A percentile compares a stretch with the other conserved stretches of the same genome.
These are phyloP conservation scores for Stigmatopora argus DNA, from an alignment of 2,113 vertebrate genomes.

Conservation along the genomic window DNA sequence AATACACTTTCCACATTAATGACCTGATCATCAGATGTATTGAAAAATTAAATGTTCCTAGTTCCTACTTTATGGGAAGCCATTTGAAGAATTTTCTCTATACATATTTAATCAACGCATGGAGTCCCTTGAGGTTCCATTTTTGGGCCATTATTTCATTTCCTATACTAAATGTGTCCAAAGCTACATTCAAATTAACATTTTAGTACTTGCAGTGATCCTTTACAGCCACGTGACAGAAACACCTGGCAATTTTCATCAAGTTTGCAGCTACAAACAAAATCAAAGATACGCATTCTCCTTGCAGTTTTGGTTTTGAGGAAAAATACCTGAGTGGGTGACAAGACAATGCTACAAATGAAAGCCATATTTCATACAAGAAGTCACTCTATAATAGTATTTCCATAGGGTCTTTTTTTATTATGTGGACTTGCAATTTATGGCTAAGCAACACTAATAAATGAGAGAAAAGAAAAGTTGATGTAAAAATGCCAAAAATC, in stretches of 20 bases:
- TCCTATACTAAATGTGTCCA: not conserved
- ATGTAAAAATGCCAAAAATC: no score
- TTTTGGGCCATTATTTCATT: conserved; percentile 2
- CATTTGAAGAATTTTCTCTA: not conserved
- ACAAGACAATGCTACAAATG: no score
- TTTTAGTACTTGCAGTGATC: not conserved
- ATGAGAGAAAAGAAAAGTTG: no score
- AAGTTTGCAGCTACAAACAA: not conserved
- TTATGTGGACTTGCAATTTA: no score
- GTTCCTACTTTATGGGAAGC: not conserved
- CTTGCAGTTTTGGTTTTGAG: not conserved
- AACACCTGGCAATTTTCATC: not conserved
- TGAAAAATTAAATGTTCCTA: not conserved
- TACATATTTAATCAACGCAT: not conserved
- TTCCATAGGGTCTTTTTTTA: no score
- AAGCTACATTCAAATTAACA: not conserved
- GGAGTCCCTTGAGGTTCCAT: not conserved
- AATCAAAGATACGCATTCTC: not conserved
- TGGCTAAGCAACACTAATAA: no score
- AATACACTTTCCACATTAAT: conserved; percentile 6
- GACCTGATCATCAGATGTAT: not conserved
- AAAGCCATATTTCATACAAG: no score
- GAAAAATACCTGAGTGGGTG: not conserved
- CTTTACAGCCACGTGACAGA: no score
- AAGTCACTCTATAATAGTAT: no score